Evolutionary conservation across 2,113 vertebrate genomes (phyloP).

Genomic region (Tragelaphus scriptus): DNA sequence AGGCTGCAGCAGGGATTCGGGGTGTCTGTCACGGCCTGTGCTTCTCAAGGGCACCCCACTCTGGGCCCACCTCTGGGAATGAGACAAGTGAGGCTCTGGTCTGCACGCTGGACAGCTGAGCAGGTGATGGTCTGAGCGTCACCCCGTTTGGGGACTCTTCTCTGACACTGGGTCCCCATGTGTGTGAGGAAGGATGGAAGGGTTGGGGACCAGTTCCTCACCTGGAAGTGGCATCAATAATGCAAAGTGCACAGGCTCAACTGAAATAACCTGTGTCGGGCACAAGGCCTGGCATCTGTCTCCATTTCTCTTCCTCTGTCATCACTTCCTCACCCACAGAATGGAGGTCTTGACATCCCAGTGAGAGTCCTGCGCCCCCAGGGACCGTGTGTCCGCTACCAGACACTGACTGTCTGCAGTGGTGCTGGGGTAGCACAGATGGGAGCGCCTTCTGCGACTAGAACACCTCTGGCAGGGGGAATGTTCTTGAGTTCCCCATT

Average conservation of each 20-base stretch:
- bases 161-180: rapidly evolving
- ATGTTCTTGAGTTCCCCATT: rapidly evolving
- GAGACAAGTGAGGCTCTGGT: neutral
- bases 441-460: rapidly evolving
- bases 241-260: rapidly evolving
- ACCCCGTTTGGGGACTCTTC: rapidly evolving
- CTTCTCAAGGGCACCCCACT: neutral
- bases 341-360: rapidly evolving
- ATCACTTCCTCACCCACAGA: neutral
- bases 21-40: rapidly evolving
- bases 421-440: no score
- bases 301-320: neutral
- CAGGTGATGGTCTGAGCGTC: rapidly evolving
- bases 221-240: neutral
- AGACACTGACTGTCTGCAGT: rapidly evolving
- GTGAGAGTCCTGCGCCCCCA: neutral
- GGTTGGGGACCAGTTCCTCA: neutral
- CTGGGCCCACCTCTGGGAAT: neutral
- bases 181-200: neutral
- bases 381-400: rapidly evolving
- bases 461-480: rapidly evolving
- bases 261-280: rapidly evolving
- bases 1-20: neutral
- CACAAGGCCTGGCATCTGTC: neutral
- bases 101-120: neutral